Evolutionary conservation across 2,888 invertebrate genomes (phyloP).

Genomic region (Salticus scenicus): DNA sequence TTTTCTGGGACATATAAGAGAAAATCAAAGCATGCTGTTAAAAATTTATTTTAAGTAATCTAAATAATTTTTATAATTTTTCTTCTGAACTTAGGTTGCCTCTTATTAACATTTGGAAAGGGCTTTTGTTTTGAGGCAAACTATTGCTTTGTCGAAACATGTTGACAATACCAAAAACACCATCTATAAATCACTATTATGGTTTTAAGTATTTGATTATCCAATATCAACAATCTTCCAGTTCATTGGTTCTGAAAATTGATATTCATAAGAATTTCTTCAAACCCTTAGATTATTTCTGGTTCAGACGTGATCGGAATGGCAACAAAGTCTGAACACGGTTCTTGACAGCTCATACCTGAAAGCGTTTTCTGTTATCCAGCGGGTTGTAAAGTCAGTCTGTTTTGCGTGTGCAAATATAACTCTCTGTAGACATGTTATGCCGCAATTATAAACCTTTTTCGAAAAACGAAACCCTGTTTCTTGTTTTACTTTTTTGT

Average conservation of each 20-base stretch:
- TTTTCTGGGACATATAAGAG: no score
- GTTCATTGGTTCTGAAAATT: constrained; percentile 22
- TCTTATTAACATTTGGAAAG: neutral
- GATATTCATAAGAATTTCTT: constrained; percentile 11
- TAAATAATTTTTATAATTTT: no score
- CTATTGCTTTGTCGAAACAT: neutral
- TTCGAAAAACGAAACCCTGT: constrained; percentile 50
- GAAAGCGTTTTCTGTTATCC: constrained; percentile 30
- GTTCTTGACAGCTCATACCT: constrained; percentile 40
- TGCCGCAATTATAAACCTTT: constrained; percentile 47
- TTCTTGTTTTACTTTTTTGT: constrained; percentile 17
- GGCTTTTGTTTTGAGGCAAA: neutral
- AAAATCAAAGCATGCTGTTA: no score
- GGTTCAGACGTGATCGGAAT: constrained; percentile 39
- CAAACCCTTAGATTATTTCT: constrained; percentile 11
- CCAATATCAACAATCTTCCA: constrained; percentile 5
- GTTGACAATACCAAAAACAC: neutral
- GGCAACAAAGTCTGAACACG: neutral
- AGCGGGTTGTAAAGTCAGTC: constrained; percentile 7
- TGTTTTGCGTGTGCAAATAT: constrained; percentile 37
- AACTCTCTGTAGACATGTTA: constrained; percentile 32
- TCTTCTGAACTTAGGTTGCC: no score
- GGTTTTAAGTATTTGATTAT: constrained; percentile 7
- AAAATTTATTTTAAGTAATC: no score
- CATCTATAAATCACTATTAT: neutral